Conservation (phyloP, 2,113 vertebrate species). For the Thamnaconus septentrionalis region DNA sequence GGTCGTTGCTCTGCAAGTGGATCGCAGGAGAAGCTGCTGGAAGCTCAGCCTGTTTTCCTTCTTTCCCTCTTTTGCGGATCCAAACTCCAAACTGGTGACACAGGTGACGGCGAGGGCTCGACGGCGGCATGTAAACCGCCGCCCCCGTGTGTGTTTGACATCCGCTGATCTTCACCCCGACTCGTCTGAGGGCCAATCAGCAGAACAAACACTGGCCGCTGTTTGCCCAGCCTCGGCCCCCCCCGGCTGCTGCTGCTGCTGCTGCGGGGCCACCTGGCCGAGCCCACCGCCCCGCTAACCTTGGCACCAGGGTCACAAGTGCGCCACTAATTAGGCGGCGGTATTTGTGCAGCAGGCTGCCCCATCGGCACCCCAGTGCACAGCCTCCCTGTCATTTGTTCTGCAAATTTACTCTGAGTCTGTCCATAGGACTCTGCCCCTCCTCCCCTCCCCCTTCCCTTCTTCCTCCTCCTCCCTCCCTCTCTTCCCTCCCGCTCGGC, state of each 20-base stretch:
- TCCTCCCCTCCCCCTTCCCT: not conserved
- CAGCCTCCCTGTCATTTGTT: slow-evolving; percentile 54
- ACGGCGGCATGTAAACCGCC: slow-evolving; percentile 72
- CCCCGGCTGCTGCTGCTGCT: not conserved
- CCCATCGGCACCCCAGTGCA: slow-evolving; percentile 57
- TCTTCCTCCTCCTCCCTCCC: too few species aligned
- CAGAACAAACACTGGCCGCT: slow-evolving; percentile 69
- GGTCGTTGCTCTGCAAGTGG: not conserved
- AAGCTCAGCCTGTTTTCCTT: too few species aligned
- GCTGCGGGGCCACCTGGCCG: slow-evolving; percentile 64
- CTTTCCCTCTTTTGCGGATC: too few species aligned
- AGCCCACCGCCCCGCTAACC: slow-evolving; percentile 58
- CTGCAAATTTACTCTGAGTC: slow-evolving; percentile 63
- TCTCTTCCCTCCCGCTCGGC: not conserved
- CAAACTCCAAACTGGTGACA: slow-evolving; percentile 39
- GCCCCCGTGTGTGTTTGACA: slow-evolving; percentile 62
- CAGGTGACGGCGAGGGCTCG: slow-evolving; percentile 55
- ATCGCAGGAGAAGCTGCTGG: too few species aligned
- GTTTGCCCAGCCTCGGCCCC: slow-evolving; percentile 62
- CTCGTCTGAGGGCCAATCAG: slow-evolving; percentile 62
- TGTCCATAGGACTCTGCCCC: slow-evolving; percentile 11
- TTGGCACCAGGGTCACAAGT: slow-evolving; percentile 76
- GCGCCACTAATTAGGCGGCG: slow-evolving; percentile 65
- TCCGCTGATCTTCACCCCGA: slow-evolving; percentile 43
- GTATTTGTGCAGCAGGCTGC: slow-evolving; percentile 66